Evolutionary conservation across 2,113 vertebrate genomes (phyloP), one percentile per base, ranked within the genome.

Genomic region (Eclectus roratus): DNA sequence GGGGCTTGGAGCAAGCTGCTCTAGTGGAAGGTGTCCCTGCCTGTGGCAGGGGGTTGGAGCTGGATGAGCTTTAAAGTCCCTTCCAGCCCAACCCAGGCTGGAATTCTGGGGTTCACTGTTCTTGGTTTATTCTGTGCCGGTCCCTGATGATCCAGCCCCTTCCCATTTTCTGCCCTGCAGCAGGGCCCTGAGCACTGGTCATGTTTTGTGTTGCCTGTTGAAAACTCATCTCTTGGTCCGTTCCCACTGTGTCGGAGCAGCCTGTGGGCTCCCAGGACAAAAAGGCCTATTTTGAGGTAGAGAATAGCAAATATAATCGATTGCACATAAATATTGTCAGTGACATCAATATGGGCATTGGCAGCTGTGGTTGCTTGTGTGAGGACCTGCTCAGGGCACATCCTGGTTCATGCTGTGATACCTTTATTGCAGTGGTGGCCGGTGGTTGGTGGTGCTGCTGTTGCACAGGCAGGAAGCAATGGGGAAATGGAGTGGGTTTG

Each of bases 101-200:
- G 13, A 13, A 7, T n/a, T n/a, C 55, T 9, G 13, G 21, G 33
- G 12, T n/a, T 58, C 33, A 23, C 20, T 58, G 33, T 58, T 55
- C 29, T 11, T 19, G 52, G 11, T 55, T 18, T 23, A 10, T 15
- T 58, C 55, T 21, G 8, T 23, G 31, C 31, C 2, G 13, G 55
- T 56, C 13, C 33, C 8, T 56, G 12, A 56, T n/a, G 31, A 6
- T 56, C 9, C 55, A 19, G 37, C 43, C 37, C 25, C 21, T 16
- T 11, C 77, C 43, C 13, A 11, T 10, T 15, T 3, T 19, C 16
- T 10, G 2, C 35, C 52, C 25, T 6, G 21, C 1, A 16, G 2
- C 1, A 1, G 11, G 16, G 18, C 7, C 16, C 50, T 6, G 31
- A 13, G 7, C 2, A 0, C 4, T 2, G 0, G 7, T 3, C 3